Base-by-base conservation (phyloP, 2,888 invertebrate genomes). In the Ariolimax columbianus region DNA sequence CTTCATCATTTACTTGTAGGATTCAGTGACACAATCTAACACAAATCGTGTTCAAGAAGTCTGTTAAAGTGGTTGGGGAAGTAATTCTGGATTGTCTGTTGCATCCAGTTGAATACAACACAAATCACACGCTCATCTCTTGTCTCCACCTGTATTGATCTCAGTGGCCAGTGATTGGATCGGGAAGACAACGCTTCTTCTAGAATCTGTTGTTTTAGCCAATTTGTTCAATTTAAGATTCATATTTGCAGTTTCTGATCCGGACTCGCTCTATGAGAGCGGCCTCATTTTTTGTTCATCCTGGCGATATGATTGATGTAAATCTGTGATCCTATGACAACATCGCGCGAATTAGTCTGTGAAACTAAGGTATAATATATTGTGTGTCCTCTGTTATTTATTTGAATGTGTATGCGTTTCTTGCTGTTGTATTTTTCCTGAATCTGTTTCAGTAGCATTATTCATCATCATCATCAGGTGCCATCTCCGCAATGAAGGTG, bases 71-170 rank as follows among this genome's bases (percentile, higher is more conserved):
- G n/a, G n/a, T n/a, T n/a, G n/a, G n/a, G n/a, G n/a, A n/a, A 55
- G 3, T 55, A 55, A 55, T 55, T 55, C 55, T 23, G 17, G 55
- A 55, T 55, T 17, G 55, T 7, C 19, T 17, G 55, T 19, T 55
- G 19, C 19, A 19, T n/a, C n/a, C n/a, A 19, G 7, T 17, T 55
- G 19, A 17, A 19, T 3, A 19, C 19, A 55, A 55, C 19, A 14
- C 17, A 7, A 55, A 55, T 55, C 17, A 55, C 17, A 23, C 55
- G 23, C 19, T 55, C 55, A 55, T 55, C 55, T 17, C 17, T 43
- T 43, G 73, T 73, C 75, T n/a, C 51, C 30, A 47, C 17, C 75
- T 26, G 33, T 75, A 75, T 75, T 75, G 75, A 75, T 75, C 75
- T 30, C 30, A 33, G 75, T 30, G 51, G 51, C 30, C 17, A 14